Conservation (phyloP, 2,888 invertebrate species). For the Helicoverpa assulta region DNA sequence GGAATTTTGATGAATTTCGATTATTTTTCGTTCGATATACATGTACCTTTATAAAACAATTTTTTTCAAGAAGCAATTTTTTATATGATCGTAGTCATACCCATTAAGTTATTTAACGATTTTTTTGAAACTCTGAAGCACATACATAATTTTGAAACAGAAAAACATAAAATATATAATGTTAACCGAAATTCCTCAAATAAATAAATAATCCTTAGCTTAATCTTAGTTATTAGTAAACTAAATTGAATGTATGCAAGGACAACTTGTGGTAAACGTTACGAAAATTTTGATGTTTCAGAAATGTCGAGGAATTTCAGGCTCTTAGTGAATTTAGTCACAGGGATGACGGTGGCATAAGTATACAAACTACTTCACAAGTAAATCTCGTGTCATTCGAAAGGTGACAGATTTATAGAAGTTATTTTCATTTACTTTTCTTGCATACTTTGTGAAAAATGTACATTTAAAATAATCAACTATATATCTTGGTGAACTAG, state of each 20-base stretch:
- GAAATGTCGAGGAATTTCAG: slow-evolving; percentile 33
- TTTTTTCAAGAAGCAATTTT: not conserved
- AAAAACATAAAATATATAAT: not conserved
- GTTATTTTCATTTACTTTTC: not conserved
- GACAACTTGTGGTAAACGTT: slow-evolving; percentile 33
- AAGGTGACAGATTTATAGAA: not conserved
- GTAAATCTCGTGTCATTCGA: slow-evolving; percentile 18
- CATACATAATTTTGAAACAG: too few species aligned
- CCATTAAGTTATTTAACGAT: too few species aligned
- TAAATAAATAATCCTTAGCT: slow-evolving; percentile 6
- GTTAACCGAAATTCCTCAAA: not conserved
- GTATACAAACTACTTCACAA: slow-evolving; percentile 15
- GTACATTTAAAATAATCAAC: too few species aligned
- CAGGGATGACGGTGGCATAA: slow-evolving; percentile 7
- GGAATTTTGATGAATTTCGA: too few species aligned
- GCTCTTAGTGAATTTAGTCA: slow-evolving; percentile 17
- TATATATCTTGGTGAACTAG: too few species aligned
- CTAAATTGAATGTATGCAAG: slow-evolving; percentile 6
- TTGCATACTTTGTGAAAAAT: too few species aligned
- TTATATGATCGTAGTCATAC: not conserved
- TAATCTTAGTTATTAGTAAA: slow-evolving; percentile 5
- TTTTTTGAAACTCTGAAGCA: too few species aligned
- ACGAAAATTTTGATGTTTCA: slow-evolving; percentile 34
- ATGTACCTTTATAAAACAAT: too few species aligned
- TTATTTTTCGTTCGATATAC: too few species aligned